Evolutionary conservation across 2,888 invertebrate genomes (phyloP).

Genomic region (Diarsia rubi): DNA sequence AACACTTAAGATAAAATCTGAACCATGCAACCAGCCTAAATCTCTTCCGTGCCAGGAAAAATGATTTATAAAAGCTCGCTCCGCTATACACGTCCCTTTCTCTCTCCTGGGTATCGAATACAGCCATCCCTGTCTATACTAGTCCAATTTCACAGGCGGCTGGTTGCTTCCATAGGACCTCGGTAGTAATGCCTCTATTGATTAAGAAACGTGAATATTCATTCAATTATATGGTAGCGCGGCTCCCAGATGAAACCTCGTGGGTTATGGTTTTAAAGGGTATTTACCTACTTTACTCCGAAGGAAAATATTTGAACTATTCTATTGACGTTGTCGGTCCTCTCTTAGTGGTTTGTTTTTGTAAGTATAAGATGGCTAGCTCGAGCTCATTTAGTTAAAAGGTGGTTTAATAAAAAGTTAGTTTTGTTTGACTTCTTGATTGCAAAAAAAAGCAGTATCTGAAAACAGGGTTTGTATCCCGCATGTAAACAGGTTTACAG

Average conservation of each 20-base stretch:
- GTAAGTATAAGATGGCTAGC: conserved; percentile 21
- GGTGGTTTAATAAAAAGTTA: conserved; percentile 1
- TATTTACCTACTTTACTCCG: conserved; percentile 64
- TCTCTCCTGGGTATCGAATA: conserved; percentile 60
- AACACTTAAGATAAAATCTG: conserved; percentile 33
- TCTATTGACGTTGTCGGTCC: conserved; percentile 50
- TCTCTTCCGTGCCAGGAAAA: conserved; percentile 85
- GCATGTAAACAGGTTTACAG: neutral
- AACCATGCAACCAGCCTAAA: conserved; percentile 78
- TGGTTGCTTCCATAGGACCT: conserved; percentile 85
- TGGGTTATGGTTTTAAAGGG: conserved; percentile 75
- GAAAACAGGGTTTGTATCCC: neutral
- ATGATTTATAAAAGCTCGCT: conserved; percentile 89
- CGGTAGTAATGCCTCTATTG: conserved; percentile 88
- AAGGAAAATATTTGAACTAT: conserved; percentile 59
- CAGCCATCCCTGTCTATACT: conserved; percentile 77
- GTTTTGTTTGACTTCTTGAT: neutral
- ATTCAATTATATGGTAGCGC: conserved; percentile 88
- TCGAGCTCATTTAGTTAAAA: conserved; percentile 33
- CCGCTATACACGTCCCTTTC: conserved; percentile 73
- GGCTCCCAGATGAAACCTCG: conserved; percentile 83
- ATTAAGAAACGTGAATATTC: conserved; percentile 90
- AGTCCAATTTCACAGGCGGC: conserved; percentile 90
- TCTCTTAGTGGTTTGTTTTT: conserved; percentile 47
- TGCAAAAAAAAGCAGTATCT: neutral